Percentiles rank a stretch among this genome's conserved stretches.
Conservation (phyloP, 2,888 invertebrate genomes). For the Phengaris alcon region DNA sequence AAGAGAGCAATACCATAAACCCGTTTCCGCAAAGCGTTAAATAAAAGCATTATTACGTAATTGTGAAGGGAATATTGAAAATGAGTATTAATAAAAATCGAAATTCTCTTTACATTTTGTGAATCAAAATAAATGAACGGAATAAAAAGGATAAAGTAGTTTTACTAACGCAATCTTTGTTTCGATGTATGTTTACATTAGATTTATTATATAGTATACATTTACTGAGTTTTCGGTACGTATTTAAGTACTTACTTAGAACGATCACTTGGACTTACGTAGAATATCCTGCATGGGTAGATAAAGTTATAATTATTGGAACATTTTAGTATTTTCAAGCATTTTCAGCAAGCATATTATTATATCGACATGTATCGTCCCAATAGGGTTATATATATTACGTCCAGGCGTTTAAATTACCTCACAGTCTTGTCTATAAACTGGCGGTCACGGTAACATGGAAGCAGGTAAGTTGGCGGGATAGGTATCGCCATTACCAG, state of each 20-base stretch:
- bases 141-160: neutral
- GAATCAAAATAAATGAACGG: neutral
- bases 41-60: conserved; percentile 17
- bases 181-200: no score
- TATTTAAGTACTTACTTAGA: no score
- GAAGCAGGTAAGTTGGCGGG: neutral
- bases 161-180: neutral
- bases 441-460: neutral
- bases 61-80: neutral
- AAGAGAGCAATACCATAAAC: conserved; percentile 5
- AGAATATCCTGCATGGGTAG: no score
- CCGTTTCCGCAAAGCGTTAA: conserved; percentile 11
- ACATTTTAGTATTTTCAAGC: no score
- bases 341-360: no score
- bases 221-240: no score
- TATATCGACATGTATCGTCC: no score
- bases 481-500: conserved; percentile 35
- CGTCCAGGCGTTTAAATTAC: no score
- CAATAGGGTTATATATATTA: no score
- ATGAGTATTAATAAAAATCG: neutral
- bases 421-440: neutral
- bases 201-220: no score
- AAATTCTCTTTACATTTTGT: neutral
- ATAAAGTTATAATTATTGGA: no score
- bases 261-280: no score